Evolutionary conservation across 2,888 invertebrate species (phyloP), one percentile per base, ranked within the genome.

Genomic region (Hyposoter dolosus): DNA sequence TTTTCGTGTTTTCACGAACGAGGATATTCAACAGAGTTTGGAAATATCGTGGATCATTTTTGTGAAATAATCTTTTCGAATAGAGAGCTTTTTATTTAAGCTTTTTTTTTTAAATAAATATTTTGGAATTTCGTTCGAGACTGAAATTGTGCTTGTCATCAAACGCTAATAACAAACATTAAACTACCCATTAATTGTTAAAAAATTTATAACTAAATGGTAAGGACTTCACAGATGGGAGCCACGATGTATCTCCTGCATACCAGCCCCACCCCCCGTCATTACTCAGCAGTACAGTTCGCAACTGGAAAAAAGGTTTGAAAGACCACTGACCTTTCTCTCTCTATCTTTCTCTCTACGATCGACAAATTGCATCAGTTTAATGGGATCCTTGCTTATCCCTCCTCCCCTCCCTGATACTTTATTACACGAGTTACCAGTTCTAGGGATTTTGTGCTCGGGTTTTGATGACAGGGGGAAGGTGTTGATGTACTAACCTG

Each of bases 231-330:
- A 90, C 93, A 93, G 93, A 93, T 93, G 93, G 93, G 91, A 91
- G 92, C 91, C 93, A 90, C 91, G 92, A 94, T 90, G 93, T 93
- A 90, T 90, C 92, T 91, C 90, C 93, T 90, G 92, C 91, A 90
- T 93, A 93, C 90, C 93, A 93, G 92, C 92, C 90, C 92, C 94
- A 89, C 89, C 93, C 90, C 90, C 94, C 91, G 92, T 90, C 90
- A 93, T 94, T 90, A 92, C 92, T 90, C 91, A 93, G 90, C 90
- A 93, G 92, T 92, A 91, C 93, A 89, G 91, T 90, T 86, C 93
- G 92, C 91, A 93, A 92, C 92, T 93, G 93, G 93, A 93, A 93
- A 92, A 93, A 93, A 93, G 93, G 93, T 93, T 93, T 92, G 93
- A 93, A 88, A 90, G 86, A 78, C 83, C 84, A 86, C 60, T 85